Base-by-base conservation (phyloP, 37 sponge, comb jelly and placozoan genomes). In the Aphrocallistes beatrix region DNA sequence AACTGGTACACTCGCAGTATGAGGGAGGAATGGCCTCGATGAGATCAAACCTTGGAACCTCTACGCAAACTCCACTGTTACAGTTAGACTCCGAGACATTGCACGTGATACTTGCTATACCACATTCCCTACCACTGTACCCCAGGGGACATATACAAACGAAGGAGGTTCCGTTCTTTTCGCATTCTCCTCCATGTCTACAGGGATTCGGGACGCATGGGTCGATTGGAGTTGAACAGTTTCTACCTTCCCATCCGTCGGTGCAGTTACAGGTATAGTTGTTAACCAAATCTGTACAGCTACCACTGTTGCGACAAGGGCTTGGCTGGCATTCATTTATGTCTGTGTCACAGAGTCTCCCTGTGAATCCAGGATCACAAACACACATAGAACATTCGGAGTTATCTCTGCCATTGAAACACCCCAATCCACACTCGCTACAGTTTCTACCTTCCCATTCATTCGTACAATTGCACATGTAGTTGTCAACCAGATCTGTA, bases 151-250 rank as follows among this genome's bases (percentile, higher is more conserved):
- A 87, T 37, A 0, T 38, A 39, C 88, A 87, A 0, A n/a, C 40
- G 84, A 36, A 87, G 39, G 23, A 23, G 38, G 48, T 83, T 23
- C 36, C 38, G 0, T 83, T 28, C 21, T 81, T 39, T 37, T 25
- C 38, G 39, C 88, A 87, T 17, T 82, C 50, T 9, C 83, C 88
- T 1, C 50, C 47, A 36, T 87, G 48, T 8, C 37, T 50, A 38
- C 88, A 87, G 10, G 88, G 88, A 36, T 87, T 83, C 1, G 75
- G 10, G n/a, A 23, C 81, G 85, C 92, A 92, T 19, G 89, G 90
- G 75, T 92, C 75, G n/a, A 92, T 51, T 23, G 39, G 39, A 13
- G 23, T 21, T 3, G 51, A 82, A 13, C 75, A 60, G 17, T 8
- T 82, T 1, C 0, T 40, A 36, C 87, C 87, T 36, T 30, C 82